These are phyloP conservation scores for Gymnosoma rotundatum DNA, from an alignment of 2,888 invertebrate genomes.

Conservation along the genomic window DNA sequence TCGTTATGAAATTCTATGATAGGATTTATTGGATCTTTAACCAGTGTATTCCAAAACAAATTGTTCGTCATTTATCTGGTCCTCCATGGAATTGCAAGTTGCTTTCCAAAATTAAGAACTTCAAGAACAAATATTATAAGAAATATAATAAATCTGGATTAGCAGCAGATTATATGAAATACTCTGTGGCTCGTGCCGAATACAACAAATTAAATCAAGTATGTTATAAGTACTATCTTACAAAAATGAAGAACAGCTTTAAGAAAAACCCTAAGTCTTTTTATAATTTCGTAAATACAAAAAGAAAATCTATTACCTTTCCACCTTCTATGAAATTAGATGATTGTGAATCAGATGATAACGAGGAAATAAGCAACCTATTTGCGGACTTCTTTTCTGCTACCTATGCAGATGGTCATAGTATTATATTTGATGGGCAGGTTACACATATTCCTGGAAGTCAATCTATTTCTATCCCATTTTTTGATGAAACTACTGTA, in stretches of 20 bases:
- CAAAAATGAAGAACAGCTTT: neutral
- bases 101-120: neutral
- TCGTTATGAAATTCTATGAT: too few relatives aligned
- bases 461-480: neutral
- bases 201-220: neutral
- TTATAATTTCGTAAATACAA: neutral
- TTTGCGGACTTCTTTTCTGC: neutral
- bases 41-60: neutral
- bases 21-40: too few relatives aligned
- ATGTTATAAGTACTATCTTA: neutral
- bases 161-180: neutral
- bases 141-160: too few relatives aligned
- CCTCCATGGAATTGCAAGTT: too few relatives aligned
- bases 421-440: neutral
- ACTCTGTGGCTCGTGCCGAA: neutral
- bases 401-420: neutral
- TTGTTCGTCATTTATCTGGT: too few relatives aligned
- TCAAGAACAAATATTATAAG: too few relatives aligned
- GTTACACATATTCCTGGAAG: neutral
- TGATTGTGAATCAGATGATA: neutral
- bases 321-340: neutral
- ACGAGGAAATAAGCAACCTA: neutral
- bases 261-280: neutral
- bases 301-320: neutral
- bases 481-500: neutral